Evolutionary conservation across 2,797 vertebrate genomes (phyloP).

Genomic region (Chelon labrosus): DNA sequence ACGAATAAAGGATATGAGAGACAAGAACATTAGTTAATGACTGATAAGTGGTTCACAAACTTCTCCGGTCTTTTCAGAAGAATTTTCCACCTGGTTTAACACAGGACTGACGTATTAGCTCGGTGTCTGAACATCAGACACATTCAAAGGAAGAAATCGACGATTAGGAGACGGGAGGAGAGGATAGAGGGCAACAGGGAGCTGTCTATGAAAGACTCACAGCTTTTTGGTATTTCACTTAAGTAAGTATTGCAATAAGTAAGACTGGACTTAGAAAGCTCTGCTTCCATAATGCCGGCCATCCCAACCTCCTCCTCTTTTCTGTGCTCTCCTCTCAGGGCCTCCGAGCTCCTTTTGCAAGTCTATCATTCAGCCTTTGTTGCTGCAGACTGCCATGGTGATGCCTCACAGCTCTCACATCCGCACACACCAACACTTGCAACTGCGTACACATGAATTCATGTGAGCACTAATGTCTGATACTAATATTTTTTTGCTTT

Average conservation of each 20-base stretch:
- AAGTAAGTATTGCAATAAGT: slow-evolving; percentile 3
- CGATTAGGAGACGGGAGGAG: not conserved
- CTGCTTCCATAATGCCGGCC: not conserved
- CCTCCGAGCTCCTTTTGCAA: slow-evolving; percentile 50
- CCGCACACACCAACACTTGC: not conserved
- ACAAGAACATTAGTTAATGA: slow-evolving; percentile 7
- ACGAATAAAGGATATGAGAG: slow-evolving; percentile 26
- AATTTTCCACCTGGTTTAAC: slow-evolving; percentile 32
- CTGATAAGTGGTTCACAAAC: slow-evolving; percentile 15
- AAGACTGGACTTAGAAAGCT: slow-evolving; percentile 6
- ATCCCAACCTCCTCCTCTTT: slow-evolving; percentile 1
- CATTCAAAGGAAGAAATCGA: slow-evolving; percentile 34
- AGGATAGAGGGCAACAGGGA: slow-evolving; percentile 10
- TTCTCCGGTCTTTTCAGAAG: slow-evolving; percentile 16
- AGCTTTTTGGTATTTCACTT: slow-evolving; percentile 26
- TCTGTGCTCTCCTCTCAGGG: slow-evolving; percentile 27
- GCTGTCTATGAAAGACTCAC: slow-evolving; percentile 8
- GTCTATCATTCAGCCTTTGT: slow-evolving; percentile 58
- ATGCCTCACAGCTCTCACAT: slow-evolving; percentile 34
- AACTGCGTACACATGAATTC: slow-evolving; percentile 1
- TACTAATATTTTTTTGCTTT: not conserved
- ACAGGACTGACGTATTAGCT: slow-evolving; percentile 7
- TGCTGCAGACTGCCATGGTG: slow-evolving; percentile 61
- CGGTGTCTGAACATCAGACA: slow-evolving; percentile 4
- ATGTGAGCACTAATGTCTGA: slow-evolving; percentile 1